Base-by-base conservation (phyloP, 2,888 invertebrate species). In the Idaea aversata region DNA sequence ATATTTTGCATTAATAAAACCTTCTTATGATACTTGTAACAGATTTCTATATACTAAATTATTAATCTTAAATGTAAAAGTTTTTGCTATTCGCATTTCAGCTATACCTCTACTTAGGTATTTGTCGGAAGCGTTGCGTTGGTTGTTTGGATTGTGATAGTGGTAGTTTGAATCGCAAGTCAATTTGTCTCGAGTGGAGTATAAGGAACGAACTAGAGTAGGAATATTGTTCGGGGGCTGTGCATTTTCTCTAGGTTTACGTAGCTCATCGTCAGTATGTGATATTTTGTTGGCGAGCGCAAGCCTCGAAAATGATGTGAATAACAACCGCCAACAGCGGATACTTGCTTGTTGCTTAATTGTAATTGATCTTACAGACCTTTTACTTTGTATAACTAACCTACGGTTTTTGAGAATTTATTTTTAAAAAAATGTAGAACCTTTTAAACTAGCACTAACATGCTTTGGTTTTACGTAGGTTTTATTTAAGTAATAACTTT, bases 171-270 rank as follows among this genome's bases (percentile, higher is more conserved):
- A 77, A 84, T 82, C 77, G 78, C 78, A 82, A 82, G 88, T 88
- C 85, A 87, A 88, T 89, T 87, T 85, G 77, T 78, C 83, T 84
- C 77, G 80, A 81, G 77, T 76, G 77, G 83, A 83, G 81, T 81
- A 77, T 75, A 78, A 74, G 75, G 77, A 83, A 84, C 78, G 82
- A 85, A 82, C 79, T 88, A 88, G 85, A 76, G 81, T 90, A 90
- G 85, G 84, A 67, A 82, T 75, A 84, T 83, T 70, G 80, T 81
- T 85, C 82, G 84, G 85, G 82, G 91, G 91, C 91, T 91, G 91
- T 92, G 90, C 87, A 85, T 88, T 86, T 84, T 74, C 77, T 82
- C 74, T 90, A 91, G 84, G 75, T 77, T 80, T 88, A 90, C 86
- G 86, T 83, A 86, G 83, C 85, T 78, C 75, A 80, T 75, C 71